A percentile compares a stretch with the other conserved stretches of the same genome.
phyloP scores from a whole-genome alignment of 2,113 vertebrate species.

The Coptodon bakossiorum region DNA sequence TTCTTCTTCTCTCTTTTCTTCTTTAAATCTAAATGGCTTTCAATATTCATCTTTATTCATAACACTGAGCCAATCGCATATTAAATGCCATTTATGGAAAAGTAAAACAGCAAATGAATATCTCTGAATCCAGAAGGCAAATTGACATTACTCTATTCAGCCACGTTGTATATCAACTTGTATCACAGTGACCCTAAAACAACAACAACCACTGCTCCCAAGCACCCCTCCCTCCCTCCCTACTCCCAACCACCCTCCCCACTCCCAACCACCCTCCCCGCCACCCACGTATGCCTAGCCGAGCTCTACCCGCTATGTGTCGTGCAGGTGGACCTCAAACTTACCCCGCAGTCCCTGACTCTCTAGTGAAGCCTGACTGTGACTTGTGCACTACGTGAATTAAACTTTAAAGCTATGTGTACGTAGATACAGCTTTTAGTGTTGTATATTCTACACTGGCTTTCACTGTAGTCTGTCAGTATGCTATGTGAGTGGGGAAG shows the following conservation, averaged over 20 bases:
- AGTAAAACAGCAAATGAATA: conserved; percentile 6
- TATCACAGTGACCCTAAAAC: neutral
- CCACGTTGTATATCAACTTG: conserved; percentile 32
- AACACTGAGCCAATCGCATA: neutral
- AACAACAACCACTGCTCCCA: neutral
- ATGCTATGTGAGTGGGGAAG: conserved; percentile 65
- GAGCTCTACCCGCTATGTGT: conserved; percentile 53
- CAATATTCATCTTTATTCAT: neutral
- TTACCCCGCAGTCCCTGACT: neutral
- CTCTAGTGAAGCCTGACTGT: neutral
- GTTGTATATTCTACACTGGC: conserved; percentile 46
- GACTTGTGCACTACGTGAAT: neutral
- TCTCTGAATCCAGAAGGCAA: conserved; percentile 1
- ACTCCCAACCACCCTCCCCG: conserved; percentile 14
- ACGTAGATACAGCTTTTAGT: neutral
- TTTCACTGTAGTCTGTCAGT: conserved; percentile 76
- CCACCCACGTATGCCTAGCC: conserved; percentile 66
- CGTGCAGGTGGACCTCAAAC: conserved; percentile 18
- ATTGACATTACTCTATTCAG: conserved; percentile 23
- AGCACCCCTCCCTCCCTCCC: neutral
- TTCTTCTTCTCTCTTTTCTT: neutral
- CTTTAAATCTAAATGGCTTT: neutral
- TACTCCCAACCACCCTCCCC: neutral
- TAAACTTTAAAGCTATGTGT: conserved; percentile 4
- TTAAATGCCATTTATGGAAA: neutral